Evolutionary conservation across 2,888 invertebrate species (phyloP).

Genomic region (Caenorhabditis afra): DNA sequence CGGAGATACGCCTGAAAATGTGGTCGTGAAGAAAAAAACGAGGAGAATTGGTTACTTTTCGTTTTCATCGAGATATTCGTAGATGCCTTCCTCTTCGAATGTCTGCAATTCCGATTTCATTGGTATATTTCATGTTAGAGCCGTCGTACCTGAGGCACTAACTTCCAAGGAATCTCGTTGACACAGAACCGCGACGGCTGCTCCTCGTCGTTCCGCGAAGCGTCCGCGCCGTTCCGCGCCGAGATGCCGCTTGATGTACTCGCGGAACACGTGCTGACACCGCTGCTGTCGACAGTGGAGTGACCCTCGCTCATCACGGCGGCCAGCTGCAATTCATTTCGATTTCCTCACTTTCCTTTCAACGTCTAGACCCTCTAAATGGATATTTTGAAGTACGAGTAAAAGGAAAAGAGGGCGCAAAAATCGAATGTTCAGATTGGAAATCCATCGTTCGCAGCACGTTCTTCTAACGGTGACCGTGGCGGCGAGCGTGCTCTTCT

Average conservation of each 20-base stretch:
- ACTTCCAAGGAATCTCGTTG: slow-evolving; percentile 47
- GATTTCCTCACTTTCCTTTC: slow-evolving; percentile 8
- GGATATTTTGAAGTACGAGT: slow-evolving; percentile 38
- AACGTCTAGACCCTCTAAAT: slow-evolving; percentile 7
- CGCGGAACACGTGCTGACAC: slow-evolving; percentile 8
- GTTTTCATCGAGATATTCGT: slow-evolving; percentile 28
- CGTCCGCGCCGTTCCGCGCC: neutral
- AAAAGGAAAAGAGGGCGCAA: slow-evolving; percentile 3
- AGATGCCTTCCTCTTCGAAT: slow-evolving; percentile 3
- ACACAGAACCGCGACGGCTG: slow-evolving; percentile 17
- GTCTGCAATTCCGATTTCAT: slow-evolving; percentile 7
- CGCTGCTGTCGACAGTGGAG: neutral
- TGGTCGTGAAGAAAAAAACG: neutral
- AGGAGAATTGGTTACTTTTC: neutral
- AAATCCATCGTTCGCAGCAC: slow-evolving; percentile 37
- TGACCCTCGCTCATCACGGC: slow-evolving; percentile 34
- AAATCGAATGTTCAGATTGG: slow-evolving; percentile 28
- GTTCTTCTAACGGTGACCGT: slow-evolving; percentile 27
- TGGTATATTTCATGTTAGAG: no score
- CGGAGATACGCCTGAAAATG: slow-evolving; percentile 24
- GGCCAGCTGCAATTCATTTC: slow-evolving; percentile 4
- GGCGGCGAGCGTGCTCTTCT: slow-evolving; percentile 20
- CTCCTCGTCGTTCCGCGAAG: neutral
- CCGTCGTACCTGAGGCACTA: slow-evolving; percentile 35
- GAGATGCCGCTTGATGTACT: neutral